Percentiles rank a stretch among this genome's conserved stretches.
Conservation (phyloP, 2,888 invertebrate genomes). For the Euzophera pinguis region DNA sequence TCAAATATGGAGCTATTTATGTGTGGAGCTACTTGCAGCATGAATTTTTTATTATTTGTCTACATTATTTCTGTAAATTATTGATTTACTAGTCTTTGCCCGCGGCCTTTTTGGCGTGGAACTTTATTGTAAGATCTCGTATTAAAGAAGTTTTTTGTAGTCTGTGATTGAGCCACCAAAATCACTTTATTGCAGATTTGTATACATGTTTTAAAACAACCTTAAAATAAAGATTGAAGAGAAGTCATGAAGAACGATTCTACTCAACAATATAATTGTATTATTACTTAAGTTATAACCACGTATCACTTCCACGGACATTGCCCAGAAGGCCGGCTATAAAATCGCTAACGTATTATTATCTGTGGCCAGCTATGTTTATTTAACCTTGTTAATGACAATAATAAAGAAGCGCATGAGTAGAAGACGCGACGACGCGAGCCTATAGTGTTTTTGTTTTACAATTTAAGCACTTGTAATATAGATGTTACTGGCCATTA, state of each 20-base stretch:
- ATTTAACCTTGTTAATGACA: slow-evolving; percentile 11
- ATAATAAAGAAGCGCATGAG: slow-evolving; percentile 6
- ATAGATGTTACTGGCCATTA: background rate
- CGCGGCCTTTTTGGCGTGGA: too few species aligned
- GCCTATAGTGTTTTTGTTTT: too few species aligned
- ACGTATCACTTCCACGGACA: slow-evolving; percentile 3
- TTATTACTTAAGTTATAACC: slow-evolving; percentile 1
- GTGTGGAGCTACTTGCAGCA: background rate
- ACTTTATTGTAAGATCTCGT: too few species aligned
- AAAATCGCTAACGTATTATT: slow-evolving; percentile 10
- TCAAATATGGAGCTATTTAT: slow-evolving; percentile 6
- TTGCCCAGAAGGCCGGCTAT: slow-evolving; percentile 9
- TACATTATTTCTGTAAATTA: background rate
- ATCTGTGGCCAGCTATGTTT: slow-evolving; percentile 10
- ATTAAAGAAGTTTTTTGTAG: too few species aligned
- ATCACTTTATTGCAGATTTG: too few species aligned
- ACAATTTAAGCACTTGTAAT: too few species aligned
- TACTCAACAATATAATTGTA: background rate
- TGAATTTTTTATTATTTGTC: background rate
- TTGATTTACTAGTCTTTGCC: too few species aligned
- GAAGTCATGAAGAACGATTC: background rate
- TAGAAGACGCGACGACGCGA: background rate
- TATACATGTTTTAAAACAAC: too few species aligned
- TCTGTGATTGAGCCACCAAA: too few species aligned
- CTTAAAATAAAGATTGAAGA: too few species aligned